A percentile compares a stretch with the other conserved stretches of the same genome.
phyloP scores from a whole-genome alignment of 2,888 invertebrate genomes.

The Limnephilus lunatus region DNA sequence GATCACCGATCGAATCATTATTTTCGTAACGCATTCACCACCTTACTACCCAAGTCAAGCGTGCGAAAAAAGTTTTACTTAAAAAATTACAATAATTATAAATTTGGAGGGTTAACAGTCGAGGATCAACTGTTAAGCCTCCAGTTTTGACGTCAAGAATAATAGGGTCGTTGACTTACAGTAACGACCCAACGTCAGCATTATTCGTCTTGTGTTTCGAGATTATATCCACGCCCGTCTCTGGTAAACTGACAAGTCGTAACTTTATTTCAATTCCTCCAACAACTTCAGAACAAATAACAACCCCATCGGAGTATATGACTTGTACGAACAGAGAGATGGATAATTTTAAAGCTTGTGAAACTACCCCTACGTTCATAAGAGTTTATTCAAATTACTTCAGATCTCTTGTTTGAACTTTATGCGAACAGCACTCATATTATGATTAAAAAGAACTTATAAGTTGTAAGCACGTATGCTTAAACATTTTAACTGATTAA shows the following conservation, averaged over 20 bases:
- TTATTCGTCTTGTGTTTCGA: background rate
- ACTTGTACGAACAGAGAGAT: background rate
- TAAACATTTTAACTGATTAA: background rate
- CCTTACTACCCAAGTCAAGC: too few relatives aligned
- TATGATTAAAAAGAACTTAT: background rate
- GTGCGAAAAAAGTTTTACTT: too few relatives aligned
- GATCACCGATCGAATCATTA: too few relatives aligned
- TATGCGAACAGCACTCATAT: background rate
- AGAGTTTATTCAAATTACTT: background rate
- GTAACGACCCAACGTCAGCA: background rate
- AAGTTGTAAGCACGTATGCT: background rate
- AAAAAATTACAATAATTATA: too few relatives aligned
- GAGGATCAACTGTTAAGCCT: too few relatives aligned
- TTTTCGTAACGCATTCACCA: too few relatives aligned
- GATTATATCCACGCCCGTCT: background rate
- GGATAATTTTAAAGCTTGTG: background rate
- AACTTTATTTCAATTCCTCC: background rate
- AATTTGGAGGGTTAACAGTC: too few relatives aligned
- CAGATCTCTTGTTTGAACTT: background rate
- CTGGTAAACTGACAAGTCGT: background rate
- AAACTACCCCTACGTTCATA: background rate
- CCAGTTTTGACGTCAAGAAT: background rate
- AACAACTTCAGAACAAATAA: background rate
- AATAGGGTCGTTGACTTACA: background rate
- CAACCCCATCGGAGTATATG: slow-evolving; percentile 2